These are phyloP conservation scores for Cyrtonyx montezumae DNA, from an alignment of 2,113 vertebrate species.

Conservation along the genomic window DNA sequence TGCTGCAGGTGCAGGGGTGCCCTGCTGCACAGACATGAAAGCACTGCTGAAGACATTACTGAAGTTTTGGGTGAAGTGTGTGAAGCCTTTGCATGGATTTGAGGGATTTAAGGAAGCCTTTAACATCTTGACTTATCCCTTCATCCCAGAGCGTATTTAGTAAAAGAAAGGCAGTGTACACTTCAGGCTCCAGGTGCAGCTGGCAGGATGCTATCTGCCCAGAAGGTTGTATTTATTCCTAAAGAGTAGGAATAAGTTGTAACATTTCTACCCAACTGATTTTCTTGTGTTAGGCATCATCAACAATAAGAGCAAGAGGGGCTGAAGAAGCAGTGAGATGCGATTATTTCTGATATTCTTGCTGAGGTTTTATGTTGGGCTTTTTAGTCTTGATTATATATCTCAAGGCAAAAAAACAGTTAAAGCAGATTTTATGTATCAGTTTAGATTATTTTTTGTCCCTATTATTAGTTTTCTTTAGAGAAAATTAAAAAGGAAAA, in stretches of 20 bases:
- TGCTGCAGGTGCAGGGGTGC: background rate
- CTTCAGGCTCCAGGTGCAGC: accelerated
- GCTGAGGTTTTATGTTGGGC: background rate
- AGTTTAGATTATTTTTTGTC: background rate
- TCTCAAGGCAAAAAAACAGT: background rate
- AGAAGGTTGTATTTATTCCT: background rate
- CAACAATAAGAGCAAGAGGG: background rate
- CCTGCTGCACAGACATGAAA: background rate
- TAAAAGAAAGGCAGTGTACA: background rate
- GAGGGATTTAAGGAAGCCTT: background rate
- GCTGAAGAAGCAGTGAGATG: background rate
- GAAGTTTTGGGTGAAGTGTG: background rate
- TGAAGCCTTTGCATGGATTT: background rate
- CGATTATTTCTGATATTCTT: conserved; percentile 8
- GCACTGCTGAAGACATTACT: background rate
- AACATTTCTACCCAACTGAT: background rate
- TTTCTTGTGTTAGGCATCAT: conserved; percentile 11
- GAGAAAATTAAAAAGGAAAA: background rate
- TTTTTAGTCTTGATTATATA: background rate
- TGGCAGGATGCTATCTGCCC: background rate
- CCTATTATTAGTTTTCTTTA: background rate
- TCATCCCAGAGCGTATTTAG: background rate
- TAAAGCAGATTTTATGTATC: background rate
- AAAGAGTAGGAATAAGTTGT: background rate
- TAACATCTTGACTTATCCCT: background rate